phyloP scores from a whole-genome alignment of 1,140 invertebrate species.

The Pissodes strobi region DNA sequence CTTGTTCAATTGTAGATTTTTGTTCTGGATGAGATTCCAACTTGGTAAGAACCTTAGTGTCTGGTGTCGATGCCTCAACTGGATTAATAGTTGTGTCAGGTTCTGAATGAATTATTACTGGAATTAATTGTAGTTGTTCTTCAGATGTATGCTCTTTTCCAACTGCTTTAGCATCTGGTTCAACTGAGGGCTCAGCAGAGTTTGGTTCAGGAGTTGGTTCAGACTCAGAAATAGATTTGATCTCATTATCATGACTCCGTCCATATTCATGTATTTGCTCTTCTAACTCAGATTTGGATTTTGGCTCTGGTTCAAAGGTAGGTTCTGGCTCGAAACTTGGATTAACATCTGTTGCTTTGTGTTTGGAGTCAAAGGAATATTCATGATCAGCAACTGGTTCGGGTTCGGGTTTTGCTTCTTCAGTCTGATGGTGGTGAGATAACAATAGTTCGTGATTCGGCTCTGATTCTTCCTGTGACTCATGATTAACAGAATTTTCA shows the following conservation, averaged over 20 bases:
- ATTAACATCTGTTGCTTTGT: too few relatives aligned
- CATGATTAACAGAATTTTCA: conserved; percentile 20
- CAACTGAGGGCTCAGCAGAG: conserved; percentile 43
- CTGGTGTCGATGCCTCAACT: conserved; percentile 41
- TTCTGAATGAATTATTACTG: too few relatives aligned
- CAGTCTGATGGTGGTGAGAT: too few relatives aligned
- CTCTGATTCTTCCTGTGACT: neutral
- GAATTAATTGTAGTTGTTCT: conserved; percentile 47
- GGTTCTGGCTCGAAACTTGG: conserved; percentile 52
- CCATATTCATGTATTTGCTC: conserved; percentile 44
- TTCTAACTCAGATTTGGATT: conserved; percentile 54
- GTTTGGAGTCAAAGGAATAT: too few relatives aligned
- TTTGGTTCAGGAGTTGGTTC: conserved; percentile 45
- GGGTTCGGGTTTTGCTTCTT: too few relatives aligned
- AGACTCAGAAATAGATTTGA: conserved; percentile 49
- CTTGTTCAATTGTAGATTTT: too few relatives aligned
- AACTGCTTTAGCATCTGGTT: conserved; percentile 47
- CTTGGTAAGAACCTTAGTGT: conserved; percentile 38
- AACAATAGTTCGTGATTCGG: too few relatives aligned
- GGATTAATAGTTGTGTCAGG: too few relatives aligned
- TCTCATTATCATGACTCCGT: conserved; percentile 46
- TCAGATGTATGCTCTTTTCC: conserved; percentile 48
- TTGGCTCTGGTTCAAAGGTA: conserved; percentile 45
- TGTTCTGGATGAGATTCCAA: too few relatives aligned
- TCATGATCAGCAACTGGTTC: conserved; percentile 46